Percentiles rank a stretch among this genome's conserved stretches.
phyloP scores from a whole-genome alignment of 2,888 invertebrate species.

The Ormia ochracea region DNA sequence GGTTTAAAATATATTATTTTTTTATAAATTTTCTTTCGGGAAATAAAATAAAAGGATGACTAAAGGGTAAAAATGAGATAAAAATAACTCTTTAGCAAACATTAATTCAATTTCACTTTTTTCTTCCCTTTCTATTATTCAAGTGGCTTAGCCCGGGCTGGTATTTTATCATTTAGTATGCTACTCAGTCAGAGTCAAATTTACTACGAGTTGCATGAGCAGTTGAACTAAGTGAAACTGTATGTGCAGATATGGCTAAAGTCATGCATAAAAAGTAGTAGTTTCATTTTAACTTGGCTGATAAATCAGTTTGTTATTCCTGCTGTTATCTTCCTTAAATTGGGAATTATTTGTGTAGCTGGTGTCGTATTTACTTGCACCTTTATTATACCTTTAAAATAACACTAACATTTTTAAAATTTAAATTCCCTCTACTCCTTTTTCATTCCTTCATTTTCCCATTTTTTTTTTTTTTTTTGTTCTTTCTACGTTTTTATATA shows the following conservation, averaged over 20 bases:
- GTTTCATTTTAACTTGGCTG: slow-evolving; percentile 17
- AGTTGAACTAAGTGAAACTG: not conserved
- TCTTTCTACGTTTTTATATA: too few species aligned
- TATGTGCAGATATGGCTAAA: not conserved
- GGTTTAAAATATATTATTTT: slow-evolving; percentile 20
- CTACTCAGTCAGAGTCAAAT: not conserved
- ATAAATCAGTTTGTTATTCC: slow-evolving; percentile 32
- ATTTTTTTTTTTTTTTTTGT: too few species aligned
- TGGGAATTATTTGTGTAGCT: slow-evolving; percentile 50
- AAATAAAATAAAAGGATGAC: not conserved
- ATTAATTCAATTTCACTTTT: slow-evolving; percentile 52
- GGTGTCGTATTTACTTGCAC: slow-evolving; percentile 21
- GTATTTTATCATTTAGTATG: not conserved
- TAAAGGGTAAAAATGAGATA: slow-evolving; percentile 12
- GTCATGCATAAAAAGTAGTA: not conserved
- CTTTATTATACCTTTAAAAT: slow-evolving; percentile 6
- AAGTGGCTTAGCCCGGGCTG: not conserved
- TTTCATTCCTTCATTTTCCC: not conserved
- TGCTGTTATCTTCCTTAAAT: slow-evolving; percentile 43
- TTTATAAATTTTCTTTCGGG: slow-evolving; percentile 32
- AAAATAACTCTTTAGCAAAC: slow-evolving; percentile 59
- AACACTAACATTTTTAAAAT: slow-evolving; percentile 18
- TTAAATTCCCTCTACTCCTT: slow-evolving; percentile 17
- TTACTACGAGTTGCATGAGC: not conserved
- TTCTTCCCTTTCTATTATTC: slow-evolving; percentile 17